phyloP scores from a whole-genome alignment of 2,888 invertebrate species.

The Sminthurinus aureus region DNA sequence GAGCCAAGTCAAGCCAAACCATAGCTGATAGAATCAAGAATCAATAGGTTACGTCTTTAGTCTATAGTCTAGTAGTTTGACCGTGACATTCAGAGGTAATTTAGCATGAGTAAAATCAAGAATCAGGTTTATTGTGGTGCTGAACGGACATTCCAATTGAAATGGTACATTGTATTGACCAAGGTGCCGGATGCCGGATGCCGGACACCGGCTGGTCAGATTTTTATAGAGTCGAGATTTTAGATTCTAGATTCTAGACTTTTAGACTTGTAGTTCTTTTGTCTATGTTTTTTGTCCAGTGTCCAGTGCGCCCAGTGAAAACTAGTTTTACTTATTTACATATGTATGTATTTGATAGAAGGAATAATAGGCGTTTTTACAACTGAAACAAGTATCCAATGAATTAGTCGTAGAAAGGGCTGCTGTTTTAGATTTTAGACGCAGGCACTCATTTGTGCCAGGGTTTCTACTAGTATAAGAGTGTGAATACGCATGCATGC shows the following conservation, averaged over 20 bases:
- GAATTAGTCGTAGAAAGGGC: conserved; percentile 4
- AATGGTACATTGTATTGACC: neutral
- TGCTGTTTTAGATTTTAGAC: neutral
- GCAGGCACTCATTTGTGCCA: neutral
- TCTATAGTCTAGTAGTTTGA: neutral
- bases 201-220: too few relatives aligned
- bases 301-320: neutral
- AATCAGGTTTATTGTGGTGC: conserved; percentile 32
- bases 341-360: too few relatives aligned
- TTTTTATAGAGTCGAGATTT: too few relatives aligned
- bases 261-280: too few relatives aligned
- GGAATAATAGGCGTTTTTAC: neutral
- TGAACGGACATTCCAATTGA: neutral
- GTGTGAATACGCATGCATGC: too few relatives aligned
- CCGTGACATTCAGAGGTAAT: conserved; percentile 32
- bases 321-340: conserved; percentile 13
- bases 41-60: too few relatives aligned
- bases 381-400: neutral
- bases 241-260: too few relatives aligned
- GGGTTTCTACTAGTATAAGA: too few relatives aligned
- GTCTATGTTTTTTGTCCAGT: too few relatives aligned
- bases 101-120: conserved; percentile 37
- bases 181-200: neutral
- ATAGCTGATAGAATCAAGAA: neutral
- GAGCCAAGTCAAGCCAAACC: neutral